phyloP scores from a whole-genome alignment of 2,888 invertebrate genomes.

The Agriopis marginaria region DNA sequence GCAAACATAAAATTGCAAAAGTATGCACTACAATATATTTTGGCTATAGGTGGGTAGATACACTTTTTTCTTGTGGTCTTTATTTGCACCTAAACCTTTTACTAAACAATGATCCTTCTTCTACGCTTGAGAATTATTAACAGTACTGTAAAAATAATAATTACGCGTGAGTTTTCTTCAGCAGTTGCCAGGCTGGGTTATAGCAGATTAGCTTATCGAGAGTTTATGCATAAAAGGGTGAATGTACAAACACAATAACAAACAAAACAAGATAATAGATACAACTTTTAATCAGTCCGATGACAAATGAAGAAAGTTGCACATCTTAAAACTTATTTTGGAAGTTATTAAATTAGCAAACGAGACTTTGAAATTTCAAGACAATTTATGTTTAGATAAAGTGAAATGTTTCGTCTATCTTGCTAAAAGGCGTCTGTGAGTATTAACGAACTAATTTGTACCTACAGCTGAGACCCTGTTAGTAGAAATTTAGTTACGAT shows the following conservation, averaged over 20 bases:
- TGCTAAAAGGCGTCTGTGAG: constrained; percentile 10
- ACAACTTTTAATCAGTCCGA: constrained; percentile 15
- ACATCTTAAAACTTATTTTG: constrained; percentile 8
- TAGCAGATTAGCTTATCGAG: no score
- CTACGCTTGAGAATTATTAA: no score
- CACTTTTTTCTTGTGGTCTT: no score
- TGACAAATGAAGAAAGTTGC: constrained; percentile 15
- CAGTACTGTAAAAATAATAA: no score
- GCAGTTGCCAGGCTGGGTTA: no score
- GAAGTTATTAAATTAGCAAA: constrained; percentile 21
- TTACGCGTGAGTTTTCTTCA: no score
- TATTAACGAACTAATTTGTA: constrained; percentile 12
- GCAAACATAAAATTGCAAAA: no score
- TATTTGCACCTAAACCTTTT: no score
- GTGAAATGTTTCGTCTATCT: constrained; percentile 20
- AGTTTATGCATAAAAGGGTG: no score
- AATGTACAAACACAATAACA: neutral
- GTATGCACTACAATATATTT: no score
- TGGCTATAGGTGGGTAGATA: no score
- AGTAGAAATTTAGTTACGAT: constrained; percentile 10
- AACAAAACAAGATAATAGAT: constrained; percentile 15
- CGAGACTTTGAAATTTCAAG: constrained; percentile 17
- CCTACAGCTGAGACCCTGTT: neutral
- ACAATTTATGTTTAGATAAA: constrained; percentile 23
- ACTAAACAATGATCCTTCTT: no score